Evolutionary conservation across 2,888 invertebrate genomes (phyloP).

Genomic region (Aphelenchoides bicaudatus): DNA sequence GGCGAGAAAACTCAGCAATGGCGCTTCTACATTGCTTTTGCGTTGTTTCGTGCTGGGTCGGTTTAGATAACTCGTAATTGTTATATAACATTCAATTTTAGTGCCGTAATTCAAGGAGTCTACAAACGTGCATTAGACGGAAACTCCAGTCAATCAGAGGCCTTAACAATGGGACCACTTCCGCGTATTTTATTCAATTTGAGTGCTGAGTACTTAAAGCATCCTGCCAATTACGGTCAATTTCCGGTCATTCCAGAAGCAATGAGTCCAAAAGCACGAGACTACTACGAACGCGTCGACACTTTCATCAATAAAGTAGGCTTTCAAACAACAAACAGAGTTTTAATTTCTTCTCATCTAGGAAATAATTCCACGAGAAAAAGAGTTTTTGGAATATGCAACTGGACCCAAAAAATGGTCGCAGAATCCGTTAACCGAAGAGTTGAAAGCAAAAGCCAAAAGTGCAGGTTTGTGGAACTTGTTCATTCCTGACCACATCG

Average conservation of each 20-base stretch:
- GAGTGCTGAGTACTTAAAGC: slow-evolving; percentile 37
- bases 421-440: slow-evolving; percentile 59
- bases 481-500: slow-evolving; percentile 62
- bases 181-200: slow-evolving; percentile 38
- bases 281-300: slow-evolving; percentile 60
- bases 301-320: slow-evolving; percentile 61
- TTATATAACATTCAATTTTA: too few species aligned
- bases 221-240: slow-evolving; percentile 39
- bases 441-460: slow-evolving; percentile 62
- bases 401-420: slow-evolving; percentile 59
- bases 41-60: slow-evolving; percentile 61
- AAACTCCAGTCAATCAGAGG: slow-evolving; percentile 34
- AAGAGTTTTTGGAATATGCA: slow-evolving; percentile 51
- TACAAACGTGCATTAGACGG: slow-evolving; percentile 61
- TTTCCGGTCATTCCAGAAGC: slow-evolving; percentile 61
- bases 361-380: slow-evolving; percentile 62
- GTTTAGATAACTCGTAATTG: too few species aligned
- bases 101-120: slow-evolving; percentile 63
- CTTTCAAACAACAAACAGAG: neutral
- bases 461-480: slow-evolving; percentile 63
- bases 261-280: slow-evolving; percentile 60
- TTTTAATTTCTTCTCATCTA: slow-evolving; percentile 23
- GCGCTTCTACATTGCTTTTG: slow-evolving; percentile 62
- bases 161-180: slow-evolving; percentile 36
- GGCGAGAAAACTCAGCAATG: slow-evolving; percentile 45